These are phyloP conservation scores for Tragelaphus buxtoni DNA, from an alignment of 2,113 vertebrate genomes.

Conservation along the genomic window DNA sequence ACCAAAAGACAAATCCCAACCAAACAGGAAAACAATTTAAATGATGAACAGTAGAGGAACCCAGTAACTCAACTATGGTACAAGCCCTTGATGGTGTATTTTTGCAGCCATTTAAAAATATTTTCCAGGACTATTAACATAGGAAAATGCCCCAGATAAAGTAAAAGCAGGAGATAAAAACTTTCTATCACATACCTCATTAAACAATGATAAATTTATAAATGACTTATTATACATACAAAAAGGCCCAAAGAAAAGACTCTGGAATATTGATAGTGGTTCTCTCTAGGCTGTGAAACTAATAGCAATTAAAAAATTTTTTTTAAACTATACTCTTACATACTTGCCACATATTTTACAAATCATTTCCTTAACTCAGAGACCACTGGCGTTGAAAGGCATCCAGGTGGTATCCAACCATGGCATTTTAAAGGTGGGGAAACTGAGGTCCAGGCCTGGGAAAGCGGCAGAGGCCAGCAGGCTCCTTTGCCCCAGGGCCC, in stretches of 20 bases:
- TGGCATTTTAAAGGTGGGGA: not conserved
- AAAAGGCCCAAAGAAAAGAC: not conserved
- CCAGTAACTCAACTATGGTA: not conserved
- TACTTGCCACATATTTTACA: not conserved
- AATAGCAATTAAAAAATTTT: not conserved
- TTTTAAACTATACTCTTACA: not conserved
- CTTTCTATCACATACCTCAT: not conserved
- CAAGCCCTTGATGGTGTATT: not conserved
- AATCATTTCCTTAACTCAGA: not conserved
- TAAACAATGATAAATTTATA: slow-evolving; percentile 33
- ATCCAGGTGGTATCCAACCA: not conserved
- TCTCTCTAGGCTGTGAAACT: not conserved
- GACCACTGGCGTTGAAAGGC: not conserved
- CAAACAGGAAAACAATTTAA: not conserved
- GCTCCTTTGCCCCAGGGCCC: not conserved
- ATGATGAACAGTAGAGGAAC: not conserved
- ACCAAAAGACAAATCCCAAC: not conserved
- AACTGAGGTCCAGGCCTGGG: slow-evolving; percentile 25
- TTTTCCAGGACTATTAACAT: slow-evolving; percentile 25
- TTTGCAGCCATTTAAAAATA: slow-evolving; percentile 14
- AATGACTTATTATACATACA: not conserved
- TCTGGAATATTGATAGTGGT: not conserved
- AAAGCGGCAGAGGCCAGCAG: not conserved
- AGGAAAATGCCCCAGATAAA: slow-evolving; percentile 6
- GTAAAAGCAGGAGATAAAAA: slow-evolving; percentile 29